Conservation (phyloP, 2,888 invertebrate species). For the Atrina japonica region DNA sequence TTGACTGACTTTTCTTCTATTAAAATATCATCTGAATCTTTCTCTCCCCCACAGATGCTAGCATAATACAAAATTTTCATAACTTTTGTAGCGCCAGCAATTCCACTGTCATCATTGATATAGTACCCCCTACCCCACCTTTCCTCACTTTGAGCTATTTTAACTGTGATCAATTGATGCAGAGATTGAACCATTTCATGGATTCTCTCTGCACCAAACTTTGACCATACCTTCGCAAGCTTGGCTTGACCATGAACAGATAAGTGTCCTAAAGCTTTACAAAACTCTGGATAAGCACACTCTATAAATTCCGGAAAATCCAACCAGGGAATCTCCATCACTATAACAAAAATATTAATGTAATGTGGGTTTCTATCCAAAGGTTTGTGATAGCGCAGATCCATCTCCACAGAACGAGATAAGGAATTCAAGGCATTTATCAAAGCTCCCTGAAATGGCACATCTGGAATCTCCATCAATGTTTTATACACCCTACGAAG, state of each 20-base stretch:
- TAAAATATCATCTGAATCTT: constrained; percentile 73
- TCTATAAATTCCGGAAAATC: constrained; percentile 88
- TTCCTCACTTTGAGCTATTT: constrained; percentile 87
- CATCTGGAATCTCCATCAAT: constrained; percentile 81
- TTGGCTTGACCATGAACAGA: constrained; percentile 89
- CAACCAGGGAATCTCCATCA: constrained; percentile 88
- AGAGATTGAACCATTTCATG: constrained; percentile 80
- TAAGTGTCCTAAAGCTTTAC: constrained; percentile 88
- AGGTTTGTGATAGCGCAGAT: constrained; percentile 84
- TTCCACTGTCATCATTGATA: constrained; percentile 91
- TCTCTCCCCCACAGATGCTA: constrained; percentile 89
- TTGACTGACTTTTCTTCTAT: constrained; percentile 70
- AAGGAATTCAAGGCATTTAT: constrained; percentile 88
- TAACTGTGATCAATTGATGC: constrained; percentile 93
- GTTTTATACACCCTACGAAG: constrained; percentile 87
- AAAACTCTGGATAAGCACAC: constrained; percentile 87
- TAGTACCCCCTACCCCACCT: constrained; percentile 83
- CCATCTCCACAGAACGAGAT: constrained; percentile 87
- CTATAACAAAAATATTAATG: constrained; percentile 86
- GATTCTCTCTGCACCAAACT: constrained; percentile 70
- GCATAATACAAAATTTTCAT: constrained; percentile 90
- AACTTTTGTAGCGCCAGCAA: constrained; percentile 92
- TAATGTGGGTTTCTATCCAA: constrained; percentile 81
- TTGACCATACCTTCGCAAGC: constrained; percentile 90
- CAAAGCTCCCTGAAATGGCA: constrained; percentile 85